Conservation (phyloP, 2,113 vertebrate species). For the Petroica traversi region DNA sequence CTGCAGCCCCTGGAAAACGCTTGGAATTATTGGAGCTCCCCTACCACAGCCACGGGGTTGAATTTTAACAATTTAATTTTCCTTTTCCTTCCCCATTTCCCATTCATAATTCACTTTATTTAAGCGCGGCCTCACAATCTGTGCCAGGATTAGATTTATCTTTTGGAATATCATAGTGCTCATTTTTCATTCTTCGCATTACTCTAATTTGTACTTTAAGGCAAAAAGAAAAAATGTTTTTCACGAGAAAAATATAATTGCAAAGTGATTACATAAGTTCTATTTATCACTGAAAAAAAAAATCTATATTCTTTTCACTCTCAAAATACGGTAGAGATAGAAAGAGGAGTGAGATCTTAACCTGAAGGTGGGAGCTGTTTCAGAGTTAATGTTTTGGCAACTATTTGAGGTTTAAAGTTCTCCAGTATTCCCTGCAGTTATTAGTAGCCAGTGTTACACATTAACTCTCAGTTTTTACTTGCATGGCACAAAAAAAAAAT, state of each 20-base stretch:
- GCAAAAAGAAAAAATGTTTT: not conserved
- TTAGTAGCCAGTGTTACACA: not conserved
- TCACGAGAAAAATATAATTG: not conserved
- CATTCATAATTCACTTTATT: not conserved
- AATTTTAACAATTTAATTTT: not conserved
- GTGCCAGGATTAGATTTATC: not conserved
- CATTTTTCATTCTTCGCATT: rapidly evolving
- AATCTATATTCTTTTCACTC: not conserved
- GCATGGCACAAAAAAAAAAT: not conserved
- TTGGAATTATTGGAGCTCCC: rapidly evolving
- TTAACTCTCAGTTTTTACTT: not conserved
- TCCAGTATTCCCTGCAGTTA: not conserved
- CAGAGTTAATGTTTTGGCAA: not conserved
- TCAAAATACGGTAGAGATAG: not conserved
- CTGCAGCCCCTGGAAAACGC: not conserved
- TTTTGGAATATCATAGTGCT: not conserved
- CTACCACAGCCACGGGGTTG: rapidly evolving
- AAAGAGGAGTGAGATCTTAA: not conserved
- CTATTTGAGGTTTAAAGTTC: slow-evolving; percentile 18
- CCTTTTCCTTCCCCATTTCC: not conserved
- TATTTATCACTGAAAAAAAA: not conserved
- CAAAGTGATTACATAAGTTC: not conserved
- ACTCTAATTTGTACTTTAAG: not conserved
- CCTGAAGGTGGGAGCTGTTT: not conserved
- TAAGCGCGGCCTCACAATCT: not conserved